Conservation (phyloP, 2,888 invertebrate genomes). For the Polia nebulosa region DNA sequence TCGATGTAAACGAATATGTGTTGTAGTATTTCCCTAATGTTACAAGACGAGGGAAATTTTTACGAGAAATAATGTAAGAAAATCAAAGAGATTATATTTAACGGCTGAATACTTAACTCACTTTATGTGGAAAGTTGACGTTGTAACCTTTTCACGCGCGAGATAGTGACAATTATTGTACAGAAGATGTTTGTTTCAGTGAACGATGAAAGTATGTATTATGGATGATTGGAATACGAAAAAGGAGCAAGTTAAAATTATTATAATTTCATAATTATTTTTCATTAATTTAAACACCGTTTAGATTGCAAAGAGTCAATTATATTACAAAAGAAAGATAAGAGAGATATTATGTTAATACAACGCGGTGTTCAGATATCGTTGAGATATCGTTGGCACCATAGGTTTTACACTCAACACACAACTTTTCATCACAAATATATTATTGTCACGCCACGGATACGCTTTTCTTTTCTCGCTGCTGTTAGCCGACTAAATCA, state of each 20-base stretch:
- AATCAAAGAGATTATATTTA: constrained; percentile 21
- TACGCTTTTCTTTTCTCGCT: no score
- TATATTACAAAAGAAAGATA: no score
- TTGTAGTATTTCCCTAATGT: constrained; percentile 21
- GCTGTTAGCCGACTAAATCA: no score
- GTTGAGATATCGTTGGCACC: no score
- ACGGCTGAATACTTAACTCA: background rate
- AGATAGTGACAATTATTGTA: background rate
- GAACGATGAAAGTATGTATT: background rate
- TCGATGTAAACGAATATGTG: constrained; percentile 1
- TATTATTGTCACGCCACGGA: no score
- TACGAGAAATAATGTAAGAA: constrained; percentile 1
- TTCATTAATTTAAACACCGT: background rate
- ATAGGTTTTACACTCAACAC: no score
- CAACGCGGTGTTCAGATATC: no score
- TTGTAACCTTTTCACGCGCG: constrained; percentile 7
- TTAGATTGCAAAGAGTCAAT: background rate
- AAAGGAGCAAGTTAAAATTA: background rate
- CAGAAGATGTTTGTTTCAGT: background rate
- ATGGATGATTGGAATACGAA: background rate
- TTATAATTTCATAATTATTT: no score
- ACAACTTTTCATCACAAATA: no score
- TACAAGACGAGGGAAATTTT: constrained; percentile 8
- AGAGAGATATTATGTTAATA: no score
- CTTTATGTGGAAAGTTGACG: constrained; percentile 12